phyloP scores from a whole-genome alignment of 2,888 invertebrate genomes.

The Hyalella azteca region DNA sequence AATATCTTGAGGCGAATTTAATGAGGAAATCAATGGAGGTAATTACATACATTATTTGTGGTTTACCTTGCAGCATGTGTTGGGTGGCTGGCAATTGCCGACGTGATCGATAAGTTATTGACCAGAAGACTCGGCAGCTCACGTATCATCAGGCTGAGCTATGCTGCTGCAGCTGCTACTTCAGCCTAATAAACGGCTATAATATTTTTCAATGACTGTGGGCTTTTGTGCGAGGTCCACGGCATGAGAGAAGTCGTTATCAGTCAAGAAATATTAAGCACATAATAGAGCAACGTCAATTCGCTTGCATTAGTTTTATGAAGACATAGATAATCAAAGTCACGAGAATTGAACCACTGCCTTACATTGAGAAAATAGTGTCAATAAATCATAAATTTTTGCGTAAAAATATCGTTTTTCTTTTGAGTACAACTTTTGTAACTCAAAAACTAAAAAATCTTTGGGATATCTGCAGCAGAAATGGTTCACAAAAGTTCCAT shows the following conservation, averaged over 20 bases:
- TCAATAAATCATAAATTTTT: no score
- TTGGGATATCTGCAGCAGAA: no score
- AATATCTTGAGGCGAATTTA: conserved; percentile 1
- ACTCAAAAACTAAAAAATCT: no score
- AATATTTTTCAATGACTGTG: conserved; percentile 23
- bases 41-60: conserved; percentile 35
- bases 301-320: no score
- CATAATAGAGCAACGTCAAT: background rate
- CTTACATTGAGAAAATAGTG: no score
- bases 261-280: background rate
- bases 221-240: conserved; percentile 13
- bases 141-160: conserved; percentile 24
- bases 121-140: background rate
- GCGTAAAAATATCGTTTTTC: no score
- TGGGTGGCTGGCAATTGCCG: background rate
- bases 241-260: background rate
- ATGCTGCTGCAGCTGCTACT: background rate
- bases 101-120: conserved; percentile 26
- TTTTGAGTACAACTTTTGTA: no score
- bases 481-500: no score
- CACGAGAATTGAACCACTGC: no score
- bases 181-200: background rate
- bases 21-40: conserved; percentile 28
- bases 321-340: no score
- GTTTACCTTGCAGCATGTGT: conserved; percentile 3